Evolutionary conservation across 2,888 invertebrate species (phyloP).

Genomic region (Pecten maximus): DNA sequence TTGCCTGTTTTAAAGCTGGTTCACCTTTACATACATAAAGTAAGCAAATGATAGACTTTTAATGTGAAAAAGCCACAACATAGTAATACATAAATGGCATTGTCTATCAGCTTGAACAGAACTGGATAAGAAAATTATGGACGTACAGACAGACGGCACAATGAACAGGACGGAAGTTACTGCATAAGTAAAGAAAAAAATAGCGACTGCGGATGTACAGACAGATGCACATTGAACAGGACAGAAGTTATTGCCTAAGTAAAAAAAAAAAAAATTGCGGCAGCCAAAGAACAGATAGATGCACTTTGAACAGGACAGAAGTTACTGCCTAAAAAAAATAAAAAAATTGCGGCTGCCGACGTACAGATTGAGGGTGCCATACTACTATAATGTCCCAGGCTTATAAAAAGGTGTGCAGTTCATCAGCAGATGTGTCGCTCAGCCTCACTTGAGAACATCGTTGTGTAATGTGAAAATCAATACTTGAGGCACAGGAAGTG

Average conservation of each 20-base stretch:
- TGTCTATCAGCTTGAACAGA: neutral
- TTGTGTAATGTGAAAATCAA: conserved; percentile 32
- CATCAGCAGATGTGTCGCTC: conserved; percentile 13
- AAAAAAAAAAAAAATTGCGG: too few species aligned
- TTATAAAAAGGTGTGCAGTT: conserved; percentile 21
- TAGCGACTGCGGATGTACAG: too few species aligned
- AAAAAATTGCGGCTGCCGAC: neutral
- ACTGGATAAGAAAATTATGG: too few species aligned
- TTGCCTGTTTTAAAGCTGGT: too few species aligned
- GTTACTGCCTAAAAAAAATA: neutral
- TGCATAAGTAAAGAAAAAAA: too few species aligned
- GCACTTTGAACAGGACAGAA: too few species aligned
- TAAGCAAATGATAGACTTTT: too few species aligned
- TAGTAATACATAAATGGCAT: neutral
- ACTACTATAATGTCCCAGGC: neutral
- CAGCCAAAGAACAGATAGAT: neutral
- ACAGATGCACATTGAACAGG: too few species aligned
- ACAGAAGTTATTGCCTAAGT: too few species aligned
- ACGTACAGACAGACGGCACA: too few species aligned
- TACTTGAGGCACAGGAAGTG: conserved; percentile 19
- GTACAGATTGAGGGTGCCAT: neutral
- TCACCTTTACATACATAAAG: too few species aligned
- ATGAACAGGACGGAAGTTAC: too few species aligned
- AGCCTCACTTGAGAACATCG: conserved; percentile 3
- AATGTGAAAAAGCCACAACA: neutral